phyloP scores from a whole-genome alignment of 2,797 vertebrate species.

The Melanotaenia nigrans region DNA sequence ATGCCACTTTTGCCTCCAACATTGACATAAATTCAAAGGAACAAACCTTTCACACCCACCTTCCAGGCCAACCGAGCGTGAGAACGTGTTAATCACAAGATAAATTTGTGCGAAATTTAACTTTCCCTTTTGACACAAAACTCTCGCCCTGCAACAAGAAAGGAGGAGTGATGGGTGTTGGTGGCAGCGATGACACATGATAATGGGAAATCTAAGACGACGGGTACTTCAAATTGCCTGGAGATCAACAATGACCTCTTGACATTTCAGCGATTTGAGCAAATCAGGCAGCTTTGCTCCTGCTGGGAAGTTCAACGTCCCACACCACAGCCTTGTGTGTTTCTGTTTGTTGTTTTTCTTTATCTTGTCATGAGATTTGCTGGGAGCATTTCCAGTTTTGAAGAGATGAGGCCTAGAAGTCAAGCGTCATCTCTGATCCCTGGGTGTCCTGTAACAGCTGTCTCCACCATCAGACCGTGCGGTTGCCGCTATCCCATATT shows the following conservation, averaged over 20 bases:
- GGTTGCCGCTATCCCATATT: slow-evolving; percentile 74
- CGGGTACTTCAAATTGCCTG: slow-evolving; percentile 50
- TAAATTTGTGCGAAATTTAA: slow-evolving; percentile 36
- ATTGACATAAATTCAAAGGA: neutral
- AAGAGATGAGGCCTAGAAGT: slow-evolving; percentile 55
- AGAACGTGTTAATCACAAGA: slow-evolving; percentile 30
- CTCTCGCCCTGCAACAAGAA: slow-evolving; percentile 46
- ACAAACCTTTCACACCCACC: slow-evolving; percentile 7
- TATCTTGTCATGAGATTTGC: slow-evolving; percentile 54
- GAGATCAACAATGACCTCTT: slow-evolving; percentile 54
- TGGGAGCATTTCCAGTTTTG: slow-evolving; percentile 43
- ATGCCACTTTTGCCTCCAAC: neutral
- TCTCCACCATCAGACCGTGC: slow-evolving; percentile 62
- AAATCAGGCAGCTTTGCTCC: slow-evolving; percentile 36
- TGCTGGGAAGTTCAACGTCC: neutral
- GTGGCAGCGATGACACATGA: slow-evolving; percentile 42
- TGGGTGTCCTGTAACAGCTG: slow-evolving; percentile 68
- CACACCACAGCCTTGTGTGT: slow-evolving; percentile 1
- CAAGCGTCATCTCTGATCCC: slow-evolving; percentile 64
- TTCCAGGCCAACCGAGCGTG: neutral
- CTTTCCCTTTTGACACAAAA: slow-evolving; percentile 55
- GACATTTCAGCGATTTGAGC: slow-evolving; percentile 41
- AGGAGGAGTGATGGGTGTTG: neutral
- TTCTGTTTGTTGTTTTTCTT: slow-evolving; percentile 45
- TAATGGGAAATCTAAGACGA: slow-evolving; percentile 59